Evolutionary conservation across 2,113 vertebrate genomes (phyloP).

Genomic region (Blennius ocellaris): DNA sequence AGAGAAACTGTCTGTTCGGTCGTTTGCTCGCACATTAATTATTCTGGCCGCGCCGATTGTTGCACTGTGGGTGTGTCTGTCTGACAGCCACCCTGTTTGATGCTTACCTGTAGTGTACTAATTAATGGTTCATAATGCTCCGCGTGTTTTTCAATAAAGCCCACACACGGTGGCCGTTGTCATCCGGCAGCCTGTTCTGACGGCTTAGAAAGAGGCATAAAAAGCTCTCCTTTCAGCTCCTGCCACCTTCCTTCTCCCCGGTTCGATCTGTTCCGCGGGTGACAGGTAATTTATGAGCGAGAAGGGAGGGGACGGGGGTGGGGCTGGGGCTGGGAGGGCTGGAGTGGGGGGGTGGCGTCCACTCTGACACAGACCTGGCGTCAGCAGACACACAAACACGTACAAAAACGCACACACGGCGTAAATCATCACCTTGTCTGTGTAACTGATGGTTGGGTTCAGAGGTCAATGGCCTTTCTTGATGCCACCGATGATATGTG

Average conservation of each 20-base stretch:
- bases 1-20: slow-evolving; percentile 38
- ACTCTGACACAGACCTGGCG: slow-evolving; percentile 65
- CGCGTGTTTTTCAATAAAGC: slow-evolving; percentile 71
- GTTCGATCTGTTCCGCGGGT: slow-evolving; percentile 79
- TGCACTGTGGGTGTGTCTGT: slow-evolving; percentile 32
- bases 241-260: slow-evolving; percentile 46
- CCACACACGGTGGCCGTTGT: slow-evolving; percentile 54
- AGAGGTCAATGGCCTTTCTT: slow-evolving; percentile 66
- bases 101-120: slow-evolving; percentile 52
- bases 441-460: slow-evolving; percentile 71
- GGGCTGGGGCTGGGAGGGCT: too few relatives aligned
- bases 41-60: slow-evolving; percentile 22
- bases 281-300: slow-evolving; percentile 81
- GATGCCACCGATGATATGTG: slow-evolving; percentile 41
- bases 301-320: slow-evolving; percentile 28
- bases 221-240: slow-evolving; percentile 40
- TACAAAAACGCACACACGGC: slow-evolving; percentile 1
- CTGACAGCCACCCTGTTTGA: slow-evolving; percentile 39
- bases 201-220: slow-evolving; percentile 48
- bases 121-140: slow-evolving; percentile 63
- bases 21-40: slow-evolving; percentile 24
- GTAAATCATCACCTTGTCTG: slow-evolving; percentile 71
- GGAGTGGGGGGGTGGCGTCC: slow-evolving; percentile 18
- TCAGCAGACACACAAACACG: slow-evolving; percentile 47
- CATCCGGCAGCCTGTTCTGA: slow-evolving; percentile 45